Percentiles rank a stretch among this genome's conserved stretches.
phyloP scores from a whole-genome alignment of 2,888 invertebrate genomes.

The Brenthis daphne region DNA sequence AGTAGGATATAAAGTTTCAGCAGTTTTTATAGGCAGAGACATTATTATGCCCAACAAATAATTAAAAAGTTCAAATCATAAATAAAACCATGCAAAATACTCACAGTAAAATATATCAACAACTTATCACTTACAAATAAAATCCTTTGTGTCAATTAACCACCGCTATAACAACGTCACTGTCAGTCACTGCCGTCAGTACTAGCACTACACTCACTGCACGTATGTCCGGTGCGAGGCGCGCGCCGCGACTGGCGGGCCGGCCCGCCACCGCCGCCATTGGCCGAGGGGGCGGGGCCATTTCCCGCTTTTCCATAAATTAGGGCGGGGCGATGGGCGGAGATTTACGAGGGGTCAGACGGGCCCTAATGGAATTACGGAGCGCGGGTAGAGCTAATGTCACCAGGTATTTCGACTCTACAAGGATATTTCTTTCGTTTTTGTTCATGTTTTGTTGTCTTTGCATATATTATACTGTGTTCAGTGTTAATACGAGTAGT shows the following conservation, averaged over 20 bases:
- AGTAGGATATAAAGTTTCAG: no score
- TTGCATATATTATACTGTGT: neutral
- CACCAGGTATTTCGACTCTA: neutral
- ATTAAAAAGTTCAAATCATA: no score
- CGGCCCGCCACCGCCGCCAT: constrained; percentile 37
- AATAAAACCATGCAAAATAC: no score
- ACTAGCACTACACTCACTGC: constrained; percentile 4
- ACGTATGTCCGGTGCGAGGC: constrained; percentile 42
- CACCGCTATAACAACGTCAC: no score
- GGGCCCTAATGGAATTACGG: constrained; percentile 67
- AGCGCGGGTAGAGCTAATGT: constrained; percentile 5
- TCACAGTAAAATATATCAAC: neutral
- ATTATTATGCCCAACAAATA: no score
- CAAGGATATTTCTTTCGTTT: neutral
- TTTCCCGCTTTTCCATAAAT: constrained; percentile 40
- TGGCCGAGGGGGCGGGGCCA: constrained; percentile 38
- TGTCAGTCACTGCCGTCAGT: neutral
- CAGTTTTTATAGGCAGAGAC: no score
- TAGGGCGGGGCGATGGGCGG: constrained; percentile 39
- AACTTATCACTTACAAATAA: neutral
- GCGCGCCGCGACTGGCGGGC: constrained; percentile 46
- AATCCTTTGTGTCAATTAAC: neutral
- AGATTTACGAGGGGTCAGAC: constrained; percentile 64
- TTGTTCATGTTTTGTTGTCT: neutral
- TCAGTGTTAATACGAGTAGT: no score